phyloP scores from a whole-genome alignment of 2,113 vertebrate genomes.

The Misgurnus mizolepis region DNA sequence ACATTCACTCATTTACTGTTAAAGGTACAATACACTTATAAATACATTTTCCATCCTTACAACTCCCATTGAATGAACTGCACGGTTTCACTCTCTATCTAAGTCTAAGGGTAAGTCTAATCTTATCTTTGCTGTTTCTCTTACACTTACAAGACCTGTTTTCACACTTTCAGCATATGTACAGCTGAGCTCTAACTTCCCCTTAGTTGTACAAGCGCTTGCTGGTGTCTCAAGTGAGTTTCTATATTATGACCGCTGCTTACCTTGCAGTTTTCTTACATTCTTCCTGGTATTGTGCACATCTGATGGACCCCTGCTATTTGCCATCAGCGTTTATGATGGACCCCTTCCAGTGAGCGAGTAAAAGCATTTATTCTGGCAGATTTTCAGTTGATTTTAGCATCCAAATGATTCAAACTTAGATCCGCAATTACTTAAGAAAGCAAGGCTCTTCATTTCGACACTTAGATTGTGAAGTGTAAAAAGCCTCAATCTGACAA shows the following conservation, averaged over 20 bases:
- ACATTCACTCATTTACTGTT: not conserved
- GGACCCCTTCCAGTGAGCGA: not conserved
- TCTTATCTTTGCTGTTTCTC: not conserved
- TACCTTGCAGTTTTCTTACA: slow-evolving; percentile 59
- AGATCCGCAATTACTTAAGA: not conserved
- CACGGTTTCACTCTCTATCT: too few species aligned
- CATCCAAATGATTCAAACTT: not conserved
- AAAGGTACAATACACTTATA: too few species aligned
- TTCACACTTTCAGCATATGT: not conserved
- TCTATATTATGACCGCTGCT: slow-evolving; percentile 36
- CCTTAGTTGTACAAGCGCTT: not conserved
- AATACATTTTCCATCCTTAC: too few species aligned
- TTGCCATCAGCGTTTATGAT: slow-evolving; percentile 52
- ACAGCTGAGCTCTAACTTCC: slow-evolving; percentile 23
- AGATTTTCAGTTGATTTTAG: not conserved
- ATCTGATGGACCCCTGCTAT: slow-evolving; percentile 29
- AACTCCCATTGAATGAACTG: too few species aligned
- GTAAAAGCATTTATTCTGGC: not conserved
- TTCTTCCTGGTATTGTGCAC: slow-evolving; percentile 46
- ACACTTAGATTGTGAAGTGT: not conserved
- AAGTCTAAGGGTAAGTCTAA: too few species aligned
- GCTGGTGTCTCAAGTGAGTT: not conserved
- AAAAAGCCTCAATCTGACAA: not conserved
- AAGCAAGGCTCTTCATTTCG: not conserved
- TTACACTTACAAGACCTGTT: not conserved